These are phyloP conservation scores for Aricia agestis DNA, from an alignment of 1,140 invertebrate species.

Conservation along the genomic window DNA sequence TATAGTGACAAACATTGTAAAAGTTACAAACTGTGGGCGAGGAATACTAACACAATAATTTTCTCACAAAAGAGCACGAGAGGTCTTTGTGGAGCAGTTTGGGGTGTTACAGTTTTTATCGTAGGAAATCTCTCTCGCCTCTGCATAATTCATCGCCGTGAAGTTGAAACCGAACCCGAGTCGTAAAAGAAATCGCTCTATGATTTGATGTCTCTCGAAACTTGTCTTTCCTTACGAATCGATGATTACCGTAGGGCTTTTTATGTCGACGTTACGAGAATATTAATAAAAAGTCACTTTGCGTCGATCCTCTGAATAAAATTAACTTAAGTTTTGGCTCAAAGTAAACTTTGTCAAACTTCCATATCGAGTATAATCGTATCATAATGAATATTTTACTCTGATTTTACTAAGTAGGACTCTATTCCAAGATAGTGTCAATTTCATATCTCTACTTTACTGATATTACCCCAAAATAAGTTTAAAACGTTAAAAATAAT, in stretches of 20 bases:
- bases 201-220: slow-evolving; percentile 72
- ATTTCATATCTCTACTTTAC: too few relatives aligned
- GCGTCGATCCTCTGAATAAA: neutral
- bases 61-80: slow-evolving; percentile 19
- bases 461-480: too few relatives aligned
- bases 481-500: too few relatives aligned
- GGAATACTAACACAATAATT: slow-evolving; percentile 17
- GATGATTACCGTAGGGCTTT: slow-evolving; percentile 44
- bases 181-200: slow-evolving; percentile 75
- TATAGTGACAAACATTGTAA: neutral
- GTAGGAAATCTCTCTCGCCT: slow-evolving; percentile 69
- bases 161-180: slow-evolving; percentile 74
- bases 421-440: too few relatives aligned
- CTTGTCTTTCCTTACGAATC: slow-evolving; percentile 64
- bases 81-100: slow-evolving; percentile 63
- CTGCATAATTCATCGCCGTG: slow-evolving; percentile 74
- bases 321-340: neutral
- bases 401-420: neutral
- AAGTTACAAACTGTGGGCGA: slow-evolving; percentile 10
- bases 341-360: neutral
- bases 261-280: slow-evolving; percentile 23
- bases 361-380: neutral
- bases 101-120: slow-evolving; percentile 71
- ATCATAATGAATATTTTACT: neutral
- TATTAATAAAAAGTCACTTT: slow-evolving; percentile 8